Conservation (phyloP, 2,888 invertebrate genomes). For the Acanthopleura granulata region DNA sequence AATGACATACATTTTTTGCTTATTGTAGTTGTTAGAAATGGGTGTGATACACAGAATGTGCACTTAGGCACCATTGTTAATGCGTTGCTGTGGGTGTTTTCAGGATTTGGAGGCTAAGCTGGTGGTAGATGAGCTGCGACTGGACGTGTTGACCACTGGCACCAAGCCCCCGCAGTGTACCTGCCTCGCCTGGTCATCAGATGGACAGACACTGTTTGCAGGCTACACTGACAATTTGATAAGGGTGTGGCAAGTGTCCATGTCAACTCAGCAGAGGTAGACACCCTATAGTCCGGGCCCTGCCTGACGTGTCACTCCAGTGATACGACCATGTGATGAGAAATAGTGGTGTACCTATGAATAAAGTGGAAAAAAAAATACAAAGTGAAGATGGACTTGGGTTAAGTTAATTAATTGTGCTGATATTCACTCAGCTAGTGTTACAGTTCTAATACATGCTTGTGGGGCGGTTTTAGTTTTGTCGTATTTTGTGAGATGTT, state of each 20-base stretch:
- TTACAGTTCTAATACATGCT: too few species aligned
- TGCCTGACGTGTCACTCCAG: too few species aligned
- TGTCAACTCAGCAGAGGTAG: constrained; percentile 40
- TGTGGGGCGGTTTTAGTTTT: too few species aligned
- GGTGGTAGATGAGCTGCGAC: constrained; percentile 97
- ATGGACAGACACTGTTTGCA: constrained; percentile 98
- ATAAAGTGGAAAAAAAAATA: constrained; percentile 7
- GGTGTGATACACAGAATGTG: too few species aligned
- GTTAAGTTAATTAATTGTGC: too few species aligned
- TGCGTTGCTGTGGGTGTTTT: constrained; percentile 35
- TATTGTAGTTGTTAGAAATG: too few species aligned
- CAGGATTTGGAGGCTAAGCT: constrained; percentile 99
- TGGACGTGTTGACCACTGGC: constrained; percentile 87
- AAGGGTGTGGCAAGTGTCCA: constrained; percentile 95
- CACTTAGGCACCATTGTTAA: too few species aligned
- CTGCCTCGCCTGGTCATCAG: constrained; percentile 98
- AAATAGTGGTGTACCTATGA: not conserved
- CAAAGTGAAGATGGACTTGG: not conserved
- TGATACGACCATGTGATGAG: not conserved
- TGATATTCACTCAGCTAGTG: too few species aligned
- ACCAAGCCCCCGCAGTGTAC: constrained; percentile 92
- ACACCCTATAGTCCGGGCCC: not conserved
- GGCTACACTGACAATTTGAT: constrained; percentile 99
- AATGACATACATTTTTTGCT: too few species aligned
- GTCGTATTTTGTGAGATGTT: too few species aligned